phyloP scores from a whole-genome alignment of 2,888 invertebrate species.

The Petrolisthes cinctipes region DNA sequence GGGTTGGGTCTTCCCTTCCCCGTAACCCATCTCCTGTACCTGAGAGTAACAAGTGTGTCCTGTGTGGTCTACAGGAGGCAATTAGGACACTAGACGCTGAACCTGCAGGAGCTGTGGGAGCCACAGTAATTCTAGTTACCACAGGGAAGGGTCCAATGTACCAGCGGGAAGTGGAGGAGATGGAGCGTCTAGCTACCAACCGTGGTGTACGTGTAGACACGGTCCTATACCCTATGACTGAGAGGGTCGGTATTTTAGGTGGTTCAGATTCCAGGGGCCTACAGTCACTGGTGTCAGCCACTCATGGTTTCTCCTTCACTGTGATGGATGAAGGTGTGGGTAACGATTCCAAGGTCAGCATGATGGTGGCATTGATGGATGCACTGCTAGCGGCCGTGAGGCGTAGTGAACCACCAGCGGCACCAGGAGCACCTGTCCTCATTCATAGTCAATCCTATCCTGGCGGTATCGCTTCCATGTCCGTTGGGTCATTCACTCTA shows the following conservation, averaged over 20 bases:
- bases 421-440: conserved; percentile 52
- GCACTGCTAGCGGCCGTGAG: conserved; percentile 56
- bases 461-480: conserved; percentile 61
- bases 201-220: conserved; percentile 57
- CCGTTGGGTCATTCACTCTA: conserved; percentile 57
- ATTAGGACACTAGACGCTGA: conserved; percentile 48
- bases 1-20: conserved; percentile 63
- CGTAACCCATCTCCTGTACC: conserved; percentile 63
- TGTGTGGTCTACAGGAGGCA: conserved; percentile 64
- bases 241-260: conserved; percentile 49
- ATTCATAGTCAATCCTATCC: conserved; percentile 56
- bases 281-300: conserved; percentile 54
- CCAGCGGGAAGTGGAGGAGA: conserved; percentile 56
- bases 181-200: conserved; percentile 51
- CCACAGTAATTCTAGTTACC: conserved; percentile 61
- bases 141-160: conserved; percentile 62
- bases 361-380: conserved; percentile 65
- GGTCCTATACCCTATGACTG: conserved; percentile 59
- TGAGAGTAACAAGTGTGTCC: conserved; percentile 64
- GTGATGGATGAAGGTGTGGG: conserved; percentile 65
- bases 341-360: conserved; percentile 64
- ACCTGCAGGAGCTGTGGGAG: conserved; percentile 58
- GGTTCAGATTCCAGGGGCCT: conserved; percentile 48
- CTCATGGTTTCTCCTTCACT: conserved; percentile 54
- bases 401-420: conserved; percentile 40